Conservation (phyloP, 2,113 vertebrate genomes). For the Aspiorhynchus laticeps region DNA sequence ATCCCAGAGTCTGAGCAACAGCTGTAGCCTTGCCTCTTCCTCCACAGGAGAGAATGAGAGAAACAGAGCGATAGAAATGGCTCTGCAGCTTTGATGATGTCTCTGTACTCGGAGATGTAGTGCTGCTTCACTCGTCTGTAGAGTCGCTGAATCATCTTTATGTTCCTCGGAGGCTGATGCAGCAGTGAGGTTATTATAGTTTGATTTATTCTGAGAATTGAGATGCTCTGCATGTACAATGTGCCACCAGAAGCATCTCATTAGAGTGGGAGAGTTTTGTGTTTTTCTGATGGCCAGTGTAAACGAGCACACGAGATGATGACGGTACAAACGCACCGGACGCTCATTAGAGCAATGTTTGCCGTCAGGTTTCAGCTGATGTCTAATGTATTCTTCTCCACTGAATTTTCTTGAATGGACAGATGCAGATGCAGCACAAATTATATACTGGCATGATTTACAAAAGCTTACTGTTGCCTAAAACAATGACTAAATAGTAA, state of each 20-base stretch:
- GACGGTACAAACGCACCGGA: neutral
- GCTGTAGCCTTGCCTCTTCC: neutral
- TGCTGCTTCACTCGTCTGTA: neutral
- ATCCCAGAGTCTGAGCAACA: neutral
- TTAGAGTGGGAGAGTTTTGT: neutral
- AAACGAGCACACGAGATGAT: neutral
- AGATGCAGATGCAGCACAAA: neutral
- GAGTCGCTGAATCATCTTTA: conserved; percentile 32
- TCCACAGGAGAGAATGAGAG: conserved; percentile 1
- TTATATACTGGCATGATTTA: neutral
- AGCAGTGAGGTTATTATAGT: conserved; percentile 1
- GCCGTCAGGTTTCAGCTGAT: neutral
- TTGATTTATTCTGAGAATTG: conserved; percentile 27
- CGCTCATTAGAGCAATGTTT: neutral
- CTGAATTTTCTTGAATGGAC: neutral
- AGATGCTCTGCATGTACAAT: neutral
- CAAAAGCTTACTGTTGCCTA: neutral
- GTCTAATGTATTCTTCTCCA: neutral
- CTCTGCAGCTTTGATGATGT: conserved; percentile 9
- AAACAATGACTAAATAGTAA: neutral
- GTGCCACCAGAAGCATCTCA: conserved; percentile 7
- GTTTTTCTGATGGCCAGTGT: neutral
- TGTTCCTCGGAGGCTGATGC: neutral
- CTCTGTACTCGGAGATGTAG: neutral
- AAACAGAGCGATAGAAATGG: neutral